A percentile compares a stretch with the other conserved stretches of the same genome.
Evolutionary conservation across 2,888 invertebrate species (phyloP).

Genomic region (Caenorhabditis sp.): DNA sequence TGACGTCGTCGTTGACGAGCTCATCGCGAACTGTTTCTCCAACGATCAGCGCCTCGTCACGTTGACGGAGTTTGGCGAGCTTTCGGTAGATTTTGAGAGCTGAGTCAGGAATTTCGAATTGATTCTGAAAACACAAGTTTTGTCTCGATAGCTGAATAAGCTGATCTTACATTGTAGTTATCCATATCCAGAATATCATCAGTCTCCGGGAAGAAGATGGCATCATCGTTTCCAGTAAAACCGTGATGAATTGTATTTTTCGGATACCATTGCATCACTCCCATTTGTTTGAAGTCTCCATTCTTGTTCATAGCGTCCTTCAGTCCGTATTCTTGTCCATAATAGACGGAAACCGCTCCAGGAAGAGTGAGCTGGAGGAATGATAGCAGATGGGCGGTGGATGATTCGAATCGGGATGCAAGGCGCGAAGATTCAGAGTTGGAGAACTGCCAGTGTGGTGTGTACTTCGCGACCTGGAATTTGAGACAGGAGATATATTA

Average conservation of each 20-base stretch:
- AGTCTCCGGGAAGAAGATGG: conserved; percentile 72
- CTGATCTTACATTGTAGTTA: conserved; percentile 68
- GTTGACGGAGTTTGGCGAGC: conserved; percentile 76
- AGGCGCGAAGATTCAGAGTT: conserved; percentile 68
- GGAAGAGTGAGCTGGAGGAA: conserved; percentile 76
- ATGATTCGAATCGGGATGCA: conserved; percentile 70
- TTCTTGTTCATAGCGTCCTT: conserved; percentile 47
- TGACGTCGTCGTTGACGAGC: conserved; percentile 62
- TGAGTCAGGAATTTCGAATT: conserved; percentile 68
- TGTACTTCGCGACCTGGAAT: conserved; percentile 63
- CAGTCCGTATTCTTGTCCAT: conserved; percentile 73
- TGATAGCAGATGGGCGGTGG: conserved; percentile 71
- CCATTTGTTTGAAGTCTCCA: conserved; percentile 46
- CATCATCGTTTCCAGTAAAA: conserved; percentile 50
- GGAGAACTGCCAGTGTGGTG: conserved; percentile 76
- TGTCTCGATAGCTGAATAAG: neutral
- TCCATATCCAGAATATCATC: conserved; percentile 59
- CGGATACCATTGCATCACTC: conserved; percentile 73
- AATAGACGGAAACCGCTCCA: conserved; percentile 74
- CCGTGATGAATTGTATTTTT: conserved; percentile 69
- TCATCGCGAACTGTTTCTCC: conserved; percentile 70
- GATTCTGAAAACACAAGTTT: conserved; percentile 54
- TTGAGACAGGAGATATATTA: too few species aligned
- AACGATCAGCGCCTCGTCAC: conserved; percentile 75
- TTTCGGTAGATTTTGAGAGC: conserved; percentile 74